phyloP scores from a whole-genome alignment of 2,888 invertebrate species.

The Acronicta alni region DNA sequence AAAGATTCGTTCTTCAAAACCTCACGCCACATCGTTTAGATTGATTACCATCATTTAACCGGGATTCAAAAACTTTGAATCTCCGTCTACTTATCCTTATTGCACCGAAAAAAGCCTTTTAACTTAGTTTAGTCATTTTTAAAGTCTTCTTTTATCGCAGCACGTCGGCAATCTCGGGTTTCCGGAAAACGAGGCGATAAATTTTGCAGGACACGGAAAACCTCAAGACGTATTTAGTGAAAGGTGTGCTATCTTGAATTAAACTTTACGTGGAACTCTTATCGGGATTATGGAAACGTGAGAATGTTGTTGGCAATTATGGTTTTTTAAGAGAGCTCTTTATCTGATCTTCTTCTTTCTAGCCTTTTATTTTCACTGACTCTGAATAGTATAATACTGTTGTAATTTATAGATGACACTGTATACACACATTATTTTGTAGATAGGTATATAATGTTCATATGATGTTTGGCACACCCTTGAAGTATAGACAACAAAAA shows the following conservation, averaged over 20 bases:
- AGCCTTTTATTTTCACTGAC: no score
- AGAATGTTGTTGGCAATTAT: constrained; percentile 14
- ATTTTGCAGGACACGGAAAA: constrained; percentile 53
- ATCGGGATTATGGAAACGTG: constrained; percentile 7
- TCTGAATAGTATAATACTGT: no score
- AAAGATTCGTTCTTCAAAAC: background rate
- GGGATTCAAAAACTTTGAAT: constrained; percentile 48
- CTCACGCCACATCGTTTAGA: constrained; percentile 14
- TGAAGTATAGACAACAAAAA: no score
- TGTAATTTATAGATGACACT: no score
- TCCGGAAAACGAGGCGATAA: constrained; percentile 63
- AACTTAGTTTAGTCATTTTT: constrained; percentile 51
- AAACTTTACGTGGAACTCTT: constrained; percentile 2
- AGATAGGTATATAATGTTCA: no score
- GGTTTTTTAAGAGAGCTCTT: background rate
- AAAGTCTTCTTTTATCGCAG: constrained; percentile 50
- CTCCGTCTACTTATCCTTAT: constrained; percentile 33
- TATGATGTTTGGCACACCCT: no score
- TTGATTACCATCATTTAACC: constrained; percentile 53
- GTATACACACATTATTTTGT: no score
- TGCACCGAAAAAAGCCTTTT: constrained; percentile 41
- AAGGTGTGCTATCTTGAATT: constrained; percentile 28
- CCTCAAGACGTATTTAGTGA: constrained; percentile 29
- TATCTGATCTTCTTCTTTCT: no score
- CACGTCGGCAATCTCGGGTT: constrained; percentile 55